phyloP scores from a whole-genome alignment of 2,113 vertebrate genomes.

The Aegithalos caudatus region DNA sequence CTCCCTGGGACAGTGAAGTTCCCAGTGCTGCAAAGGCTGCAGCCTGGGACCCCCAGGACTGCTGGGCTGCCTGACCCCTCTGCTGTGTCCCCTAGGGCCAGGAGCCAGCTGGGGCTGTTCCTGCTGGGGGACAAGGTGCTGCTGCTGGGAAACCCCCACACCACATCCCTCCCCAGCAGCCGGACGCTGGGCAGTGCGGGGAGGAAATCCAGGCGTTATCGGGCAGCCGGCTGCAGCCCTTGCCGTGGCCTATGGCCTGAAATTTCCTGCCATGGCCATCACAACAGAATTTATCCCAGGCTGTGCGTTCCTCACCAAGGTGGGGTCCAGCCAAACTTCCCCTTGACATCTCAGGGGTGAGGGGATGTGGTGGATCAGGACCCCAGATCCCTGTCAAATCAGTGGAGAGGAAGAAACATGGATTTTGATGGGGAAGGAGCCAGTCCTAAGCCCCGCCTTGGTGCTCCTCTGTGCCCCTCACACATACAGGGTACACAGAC shows the following conservation, averaged over 20 bases:
- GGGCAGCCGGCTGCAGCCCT: neutral
- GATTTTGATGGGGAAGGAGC: neutral
- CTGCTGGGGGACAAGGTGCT: neutral
- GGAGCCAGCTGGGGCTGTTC: neutral
- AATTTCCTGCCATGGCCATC: conserved; percentile 23
- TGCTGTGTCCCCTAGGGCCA: neutral
- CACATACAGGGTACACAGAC: rapidly evolving
- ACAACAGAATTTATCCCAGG: neutral
- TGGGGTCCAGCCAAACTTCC: neutral
- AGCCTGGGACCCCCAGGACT: neutral
- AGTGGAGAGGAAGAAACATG: neutral
- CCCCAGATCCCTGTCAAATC: neutral
- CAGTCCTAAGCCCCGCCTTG: rapidly evolving
- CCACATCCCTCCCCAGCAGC: neutral
- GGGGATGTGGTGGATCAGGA: neutral
- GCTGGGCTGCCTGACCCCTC: neutral
- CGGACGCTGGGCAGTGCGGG: neutral
- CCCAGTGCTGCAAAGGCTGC: rapidly evolving
- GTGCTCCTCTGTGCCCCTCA: neutral
- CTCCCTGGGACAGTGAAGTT: neutral
- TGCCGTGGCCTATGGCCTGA: neutral
- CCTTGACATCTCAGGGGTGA: rapidly evolving
- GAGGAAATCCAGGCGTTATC: conserved; percentile 9
- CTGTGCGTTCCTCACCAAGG: neutral
- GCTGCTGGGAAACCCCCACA: neutral